Base-by-base conservation (phyloP, 2,888 invertebrate genomes). In the Ophraella communa region DNA sequence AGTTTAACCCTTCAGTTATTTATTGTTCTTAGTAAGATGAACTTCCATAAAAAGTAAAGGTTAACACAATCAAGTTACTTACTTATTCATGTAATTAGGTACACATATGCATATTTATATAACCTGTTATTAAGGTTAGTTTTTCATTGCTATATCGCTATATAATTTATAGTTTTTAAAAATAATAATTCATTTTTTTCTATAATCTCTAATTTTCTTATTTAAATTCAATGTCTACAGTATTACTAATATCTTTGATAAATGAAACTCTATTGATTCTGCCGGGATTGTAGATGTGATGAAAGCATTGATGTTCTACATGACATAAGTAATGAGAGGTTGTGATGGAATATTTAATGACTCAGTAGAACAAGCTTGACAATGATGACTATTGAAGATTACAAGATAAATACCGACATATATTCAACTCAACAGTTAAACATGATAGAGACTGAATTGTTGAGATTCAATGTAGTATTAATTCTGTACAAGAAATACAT, bases 271-370 rank as follows among this genome's bases (percentile, higher is more conserved):
- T 20, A 21, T 20, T 21, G 20, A 45, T 45, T 45, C 21, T 11
- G 2, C 7, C 5, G 21, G 10, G 45, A 20, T 21, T 45, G 11
- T 21, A 51, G 23, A 49, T 49, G 59, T 42, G 59, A 27, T 59
- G 59, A 59, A 59, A 59, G 42, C 52, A 42, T 59, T 18, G 52
- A 59, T 59, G 27, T 42, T 52, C 35, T 42, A 52, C 39, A 39
- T 52, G 52, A 42, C 42, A 52, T 59, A 59, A 52, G 59, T 52
- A 59, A 59, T 59, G 58, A 23, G 14, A 39, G 42, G 21, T 14
- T 59, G 39, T 52, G 59, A 39, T 18, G 24, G 59, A 24, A 59
- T 49, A 49, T 57, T 33, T 57, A 57, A 57, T 57, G 57, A 47
- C 23, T 18, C 17, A 8, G 14, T 52, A 42, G 59, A 52, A 59